Evolutionary conservation across 2,113 vertebrate species (phyloP).

Genomic region (Gymnogyps californianus): DNA sequence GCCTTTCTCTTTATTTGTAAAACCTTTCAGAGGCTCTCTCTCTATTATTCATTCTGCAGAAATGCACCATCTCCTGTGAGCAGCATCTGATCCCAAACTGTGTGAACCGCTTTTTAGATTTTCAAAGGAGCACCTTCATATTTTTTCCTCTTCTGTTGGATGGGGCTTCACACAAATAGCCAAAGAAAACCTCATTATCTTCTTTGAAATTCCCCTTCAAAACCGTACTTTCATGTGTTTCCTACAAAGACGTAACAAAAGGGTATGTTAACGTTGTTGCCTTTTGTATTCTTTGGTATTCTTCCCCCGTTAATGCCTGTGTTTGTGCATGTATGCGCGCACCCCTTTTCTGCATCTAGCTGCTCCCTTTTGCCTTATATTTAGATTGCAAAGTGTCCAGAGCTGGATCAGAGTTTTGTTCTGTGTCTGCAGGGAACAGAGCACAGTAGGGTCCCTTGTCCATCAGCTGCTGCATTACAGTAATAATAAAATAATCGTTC

Average conservation of each 20-base stretch:
- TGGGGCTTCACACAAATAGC: neutral
- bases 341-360: neutral
- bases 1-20: neutral
- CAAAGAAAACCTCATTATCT: neutral
- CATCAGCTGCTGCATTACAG: neutral
- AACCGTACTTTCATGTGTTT: neutral
- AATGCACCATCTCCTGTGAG: neutral
- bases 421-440: neutral
- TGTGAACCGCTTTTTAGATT: neutral
- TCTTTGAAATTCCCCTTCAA: slow-evolving; percentile 8
- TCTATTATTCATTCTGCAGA: neutral
- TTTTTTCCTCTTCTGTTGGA: neutral
- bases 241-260: neutral
- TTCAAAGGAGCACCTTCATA: neutral
- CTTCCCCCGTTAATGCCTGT: neutral
- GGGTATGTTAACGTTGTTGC: neutral
- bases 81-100: neutral
- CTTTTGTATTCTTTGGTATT: neutral
- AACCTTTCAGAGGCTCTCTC: neutral
- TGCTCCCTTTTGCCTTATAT: neutral
- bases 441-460: neutral
- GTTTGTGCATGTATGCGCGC: neutral
- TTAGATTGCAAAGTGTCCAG: neutral
- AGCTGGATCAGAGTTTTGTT: neutral
- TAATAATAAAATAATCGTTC: neutral